These are phyloP conservation scores for Coturnix japonica DNA, from an alignment of 2,113 vertebrate genomes.

Conservation along the genomic window DNA sequence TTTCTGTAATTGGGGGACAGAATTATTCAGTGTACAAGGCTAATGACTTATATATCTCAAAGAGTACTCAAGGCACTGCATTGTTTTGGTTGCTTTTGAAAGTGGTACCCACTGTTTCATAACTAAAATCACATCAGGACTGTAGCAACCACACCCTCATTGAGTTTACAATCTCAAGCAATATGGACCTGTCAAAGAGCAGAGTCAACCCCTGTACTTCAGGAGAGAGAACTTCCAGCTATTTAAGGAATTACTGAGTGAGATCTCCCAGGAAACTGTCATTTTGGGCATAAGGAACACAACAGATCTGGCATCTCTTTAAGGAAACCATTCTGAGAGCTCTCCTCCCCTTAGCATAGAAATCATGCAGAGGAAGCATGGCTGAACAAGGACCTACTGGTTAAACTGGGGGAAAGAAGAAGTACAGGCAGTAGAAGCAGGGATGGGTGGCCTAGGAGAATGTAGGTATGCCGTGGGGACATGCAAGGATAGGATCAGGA, in stretches of 20 bases:
- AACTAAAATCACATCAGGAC: neutral
- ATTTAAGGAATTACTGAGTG: too few species aligned
- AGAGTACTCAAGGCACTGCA: neutral
- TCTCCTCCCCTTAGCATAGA: too few species aligned
- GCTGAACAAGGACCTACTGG: too few species aligned
- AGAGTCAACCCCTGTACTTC: neutral
- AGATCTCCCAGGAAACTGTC: neutral
- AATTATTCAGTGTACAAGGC: neutral
- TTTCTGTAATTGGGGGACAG: neutral
- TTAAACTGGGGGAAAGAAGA: too few species aligned
- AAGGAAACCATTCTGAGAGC: too few species aligned
- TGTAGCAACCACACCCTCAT: neutral
- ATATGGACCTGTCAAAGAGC: neutral
- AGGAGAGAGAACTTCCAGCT: neutral
- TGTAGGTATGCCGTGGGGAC: too few species aligned
- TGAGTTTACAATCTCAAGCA: neutral
- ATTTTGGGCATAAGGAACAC: neutral
- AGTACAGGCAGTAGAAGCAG: too few species aligned
- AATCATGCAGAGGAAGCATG: too few species aligned
- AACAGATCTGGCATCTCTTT: neutral
- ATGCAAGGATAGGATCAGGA: too few species aligned
- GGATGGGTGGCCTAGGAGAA: too few species aligned
- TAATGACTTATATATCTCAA: neutral
- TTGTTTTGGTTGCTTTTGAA: neutral
- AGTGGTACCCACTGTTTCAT: neutral